phyloP scores from a whole-genome alignment of 2,888 invertebrate genomes.

The Spodoptera picta region DNA sequence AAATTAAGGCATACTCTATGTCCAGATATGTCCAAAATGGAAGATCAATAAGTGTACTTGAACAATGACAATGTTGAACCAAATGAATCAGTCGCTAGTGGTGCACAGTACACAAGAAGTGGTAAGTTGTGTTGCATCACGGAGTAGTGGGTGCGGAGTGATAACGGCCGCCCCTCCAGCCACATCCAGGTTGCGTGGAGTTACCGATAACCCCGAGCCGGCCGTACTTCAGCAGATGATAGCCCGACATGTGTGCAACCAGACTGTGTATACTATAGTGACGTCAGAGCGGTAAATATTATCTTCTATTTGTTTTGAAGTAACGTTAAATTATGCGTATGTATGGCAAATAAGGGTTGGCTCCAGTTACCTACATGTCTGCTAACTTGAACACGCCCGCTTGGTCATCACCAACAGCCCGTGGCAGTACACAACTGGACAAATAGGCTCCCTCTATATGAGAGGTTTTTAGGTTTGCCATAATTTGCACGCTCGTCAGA shows the following conservation, averaged over 20 bases:
- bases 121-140: conserved; percentile 27
- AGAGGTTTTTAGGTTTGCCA: too few species aligned
- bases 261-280: not conserved
- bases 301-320: conserved; percentile 1
- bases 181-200: conserved; percentile 31
- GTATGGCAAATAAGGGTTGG: not conserved
- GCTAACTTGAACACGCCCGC: not conserved
- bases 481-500: too few species aligned
- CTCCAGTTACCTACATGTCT: not conserved
- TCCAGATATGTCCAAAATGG: too few species aligned
- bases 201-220: conserved; percentile 39
- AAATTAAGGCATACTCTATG: too few species aligned
- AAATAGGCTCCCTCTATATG: too few species aligned
- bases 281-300: not conserved
- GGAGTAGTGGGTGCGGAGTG: conserved; percentile 5
- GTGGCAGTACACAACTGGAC: too few species aligned
- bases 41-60: too few species aligned
- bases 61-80: too few species aligned
- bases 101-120: too few species aligned
- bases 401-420: too few species aligned
- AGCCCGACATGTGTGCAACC: not conserved
- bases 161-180: conserved; percentile 35
- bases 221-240: conserved; percentile 2
- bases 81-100: too few species aligned
- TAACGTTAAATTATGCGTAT: not conserved